Base-by-base conservation (phyloP, 2,888 invertebrate species). In the Eudasyphora cyanicolor region DNA sequence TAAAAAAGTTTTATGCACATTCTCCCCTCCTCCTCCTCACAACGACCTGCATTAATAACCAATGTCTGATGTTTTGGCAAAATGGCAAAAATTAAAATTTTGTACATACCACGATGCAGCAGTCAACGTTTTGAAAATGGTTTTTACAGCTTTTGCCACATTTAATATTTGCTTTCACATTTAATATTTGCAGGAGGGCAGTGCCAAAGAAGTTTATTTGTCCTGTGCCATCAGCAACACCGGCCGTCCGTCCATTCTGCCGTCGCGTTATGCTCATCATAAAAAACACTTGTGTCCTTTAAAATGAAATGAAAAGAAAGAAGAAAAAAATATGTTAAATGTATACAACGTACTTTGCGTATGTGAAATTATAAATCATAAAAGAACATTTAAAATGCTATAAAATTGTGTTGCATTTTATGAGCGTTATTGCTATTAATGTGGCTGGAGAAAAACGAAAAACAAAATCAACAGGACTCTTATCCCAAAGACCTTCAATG, bases 351-450 rank as follows among this genome's bases (percentile, higher is more conserved):
- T 38, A 62, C 35, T 49, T 29, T 8, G 38, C 21, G 49, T 42
- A 27, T 5, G 29, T 42, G 54, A 67, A n/a, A 57, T 69, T 57
- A 57, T 69, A 57, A 69, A 76, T 76, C 76, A 69, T 69, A 76
- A 76, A 76, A 69, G 57, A 76, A 69, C 69, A 76, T 76, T 76
- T 76, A 76, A 76, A 76, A 57, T 76, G 76, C 76, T 69, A 69
- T 69, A 76, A 67, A 76, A 42, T 54, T 10, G 17, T 76, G 57
- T 76, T 76, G 76, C 76, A 76, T 76, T 76, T 76, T 76, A 76
- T 76, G 76, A 69, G 67, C 69, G 67, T 76, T 69, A 69, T 69
- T 69, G 64, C 76, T 76, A 69, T 51, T 54, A 67, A 51, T 76
- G 38, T 54, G 27, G 51, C 29, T 21, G 32, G 4, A 6, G n/a